phyloP scores from a whole-genome alignment of 2,113 vertebrate species.

The Poeciliopsis occidentalis region DNA sequence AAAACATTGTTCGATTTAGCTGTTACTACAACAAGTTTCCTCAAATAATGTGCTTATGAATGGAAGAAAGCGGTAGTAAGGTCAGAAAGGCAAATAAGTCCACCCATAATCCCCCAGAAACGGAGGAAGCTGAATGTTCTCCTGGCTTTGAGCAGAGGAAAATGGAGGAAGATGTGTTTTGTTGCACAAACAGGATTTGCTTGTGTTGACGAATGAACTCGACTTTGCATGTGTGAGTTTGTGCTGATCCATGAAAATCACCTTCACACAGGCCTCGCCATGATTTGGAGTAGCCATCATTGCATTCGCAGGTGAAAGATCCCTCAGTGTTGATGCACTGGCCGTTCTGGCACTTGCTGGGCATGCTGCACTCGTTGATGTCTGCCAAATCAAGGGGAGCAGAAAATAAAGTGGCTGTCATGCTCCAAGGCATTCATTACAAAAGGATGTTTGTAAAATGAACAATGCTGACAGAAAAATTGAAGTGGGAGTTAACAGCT shows the following conservation, averaged over 20 bases:
- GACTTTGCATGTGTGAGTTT: constrained; percentile 15
- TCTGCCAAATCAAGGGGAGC: constrained; percentile 77
- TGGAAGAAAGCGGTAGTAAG: background rate
- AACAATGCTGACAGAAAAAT: constrained; percentile 39
- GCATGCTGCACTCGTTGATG: constrained; percentile 87
- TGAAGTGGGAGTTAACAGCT: background rate
- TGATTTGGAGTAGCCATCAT: constrained; percentile 83
- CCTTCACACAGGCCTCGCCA: constrained; percentile 88
- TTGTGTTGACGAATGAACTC: constrained; percentile 19
- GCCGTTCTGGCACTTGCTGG: constrained; percentile 83
- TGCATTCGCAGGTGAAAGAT: constrained; percentile 90
- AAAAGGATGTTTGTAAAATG: constrained; percentile 41
- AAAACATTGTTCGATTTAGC: constrained; percentile 23
- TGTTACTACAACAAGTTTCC: constrained; percentile 29
- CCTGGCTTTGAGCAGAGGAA: constrained; percentile 56
- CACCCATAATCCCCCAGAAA: constrained; percentile 17
- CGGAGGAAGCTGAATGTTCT: constrained; percentile 30
- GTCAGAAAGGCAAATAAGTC: constrained; percentile 14
- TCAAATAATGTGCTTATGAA: constrained; percentile 27
- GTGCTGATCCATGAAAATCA: constrained; percentile 58
- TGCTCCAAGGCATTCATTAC: constrained; percentile 50
- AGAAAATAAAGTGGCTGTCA: constrained; percentile 58
- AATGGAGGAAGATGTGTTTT: constrained; percentile 55
- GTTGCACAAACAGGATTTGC: constrained; percentile 50
- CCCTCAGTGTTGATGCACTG: constrained; percentile 88